Base-by-base conservation (phyloP, 2,113 vertebrate species). In the Cavia porcellus region DNA sequence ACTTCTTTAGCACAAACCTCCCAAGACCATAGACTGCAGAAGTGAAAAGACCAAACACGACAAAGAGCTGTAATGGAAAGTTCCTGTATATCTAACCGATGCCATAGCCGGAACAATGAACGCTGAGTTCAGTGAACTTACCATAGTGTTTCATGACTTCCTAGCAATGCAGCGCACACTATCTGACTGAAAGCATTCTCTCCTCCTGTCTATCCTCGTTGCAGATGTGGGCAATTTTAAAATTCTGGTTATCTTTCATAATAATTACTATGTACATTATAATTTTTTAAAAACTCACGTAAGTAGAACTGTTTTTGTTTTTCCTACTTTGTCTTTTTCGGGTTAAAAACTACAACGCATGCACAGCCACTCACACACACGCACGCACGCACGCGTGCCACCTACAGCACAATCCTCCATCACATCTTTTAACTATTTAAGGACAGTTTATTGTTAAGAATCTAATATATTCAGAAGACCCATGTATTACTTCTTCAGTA, bases 391-490 rank as follows among this genome's bases (percentile, higher is more conserved):
- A 72, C 25, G 45, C 22, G 62, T 32, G 12, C 25, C 15, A 62
- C 15, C 32, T 89, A 35, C 5, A 85, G 13, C 61, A 66, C 35
- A 15, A 82, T 59, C 20, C 3, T 32, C 32, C 45, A 42, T 24
- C 30, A 57, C 19, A 92, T 38, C 17, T 92, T 68, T 50, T 32
- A 66, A 75, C 81, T 83, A 38, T 17, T 55, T 82, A 61, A 89
- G 47, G 19, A 22, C 7, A 81, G 12, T 92, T 93, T 81, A 19
- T 85, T 88, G 70, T 92, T 82, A 90, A 89, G 52, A 59, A 94
- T 61, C 52, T 68, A 30, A 35, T 91, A 32, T 72, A 38, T 91
- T 85, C 38, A 74, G 66, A 17, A 64, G 1, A 20, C 88, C 42
- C 25, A 7, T 59, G 25, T 50, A 82, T 77, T 62, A 57, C 47